Percentiles rank a stretch among this genome's conserved stretches.
These are phyloP conservation scores for Myotis pilosus DNA, from an alignment of 2,797 vertebrate species.

Conservation along the genomic window DNA sequence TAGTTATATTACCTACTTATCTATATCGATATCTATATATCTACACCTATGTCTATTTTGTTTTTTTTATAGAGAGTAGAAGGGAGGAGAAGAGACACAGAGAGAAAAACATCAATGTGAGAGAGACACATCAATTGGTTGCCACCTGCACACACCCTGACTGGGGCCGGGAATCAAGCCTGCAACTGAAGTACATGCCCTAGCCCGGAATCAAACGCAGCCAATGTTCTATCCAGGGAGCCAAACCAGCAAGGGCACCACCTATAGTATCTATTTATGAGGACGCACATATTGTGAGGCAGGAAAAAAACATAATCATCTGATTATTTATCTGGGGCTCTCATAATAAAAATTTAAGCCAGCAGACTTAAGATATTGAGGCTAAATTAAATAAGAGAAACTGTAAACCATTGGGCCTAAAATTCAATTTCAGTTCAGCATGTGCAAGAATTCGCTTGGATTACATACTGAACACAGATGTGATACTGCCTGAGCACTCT, in stretches of 20 bases:
- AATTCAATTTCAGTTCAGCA: neutral
- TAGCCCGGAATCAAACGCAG: no score
- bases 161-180: no score
- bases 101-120: no score
- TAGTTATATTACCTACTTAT: neutral
- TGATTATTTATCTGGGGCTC: neutral
- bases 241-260: neutral
- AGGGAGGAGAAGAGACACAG: no score
- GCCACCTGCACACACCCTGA: no score
- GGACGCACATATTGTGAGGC: neutral
- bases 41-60: neutral
- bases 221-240: no score
- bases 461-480: neutral
- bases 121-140: no score
- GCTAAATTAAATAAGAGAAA: neutral
- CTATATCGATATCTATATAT: neutral
- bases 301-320: conserved; percentile 22
- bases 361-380: neutral
- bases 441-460: neutral
- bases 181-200: no score
- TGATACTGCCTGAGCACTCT: neutral
- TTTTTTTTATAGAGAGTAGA: no score
- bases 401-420: neutral
- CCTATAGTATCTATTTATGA: neutral
- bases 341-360: neutral